Evolutionary conservation across 2,113 vertebrate genomes (phyloP), one percentile per base, ranked within the genome.

Genomic region (Montifringilla adamsi): DNA sequence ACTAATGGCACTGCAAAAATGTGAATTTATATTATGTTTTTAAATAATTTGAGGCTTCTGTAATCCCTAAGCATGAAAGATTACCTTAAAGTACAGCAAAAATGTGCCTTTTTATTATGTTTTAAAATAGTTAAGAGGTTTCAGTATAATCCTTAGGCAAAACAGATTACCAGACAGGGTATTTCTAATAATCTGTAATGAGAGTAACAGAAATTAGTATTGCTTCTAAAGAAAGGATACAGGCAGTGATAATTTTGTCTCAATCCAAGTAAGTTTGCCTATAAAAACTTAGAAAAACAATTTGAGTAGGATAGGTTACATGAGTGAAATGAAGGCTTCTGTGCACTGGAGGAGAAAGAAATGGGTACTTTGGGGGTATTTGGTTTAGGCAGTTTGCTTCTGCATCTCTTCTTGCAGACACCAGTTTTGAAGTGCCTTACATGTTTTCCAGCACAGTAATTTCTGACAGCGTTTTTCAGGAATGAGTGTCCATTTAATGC

Each of bases 1-100:
- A 55, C 31, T 74, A 80, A 41, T 9, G n/a, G 10, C 44, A 35
- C 23, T 66, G 23, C 17, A 86, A 77, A 93, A 74, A 64, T 27
- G 8, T 52, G 37, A 60, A 56, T 81, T 93, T 86, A 86, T 86
- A 22, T 83, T 85, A 50, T 26, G 17, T 72, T 92, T 86, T 74
- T 56, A 91, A 80, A 49, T 77, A 52, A 22, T 56, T 59, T 78
- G 60, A 90, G 22, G 22, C 41, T 78, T 50, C 60, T 88, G 7
- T 47, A 44, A 83, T 74, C 31, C 28, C 4, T 62, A 85, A 31
- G 14, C 8, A 24, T 81, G 66, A 67, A 79, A 58, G 10, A 35
- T 73, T 73, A 69, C 30, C 53, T 52, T 15, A 22, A 60, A 60
- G 18, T 33, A 60, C 9, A 26, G 33, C 7, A 87, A 77, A 69